Evolutionary conservation across 2,113 vertebrate genomes (phyloP), one percentile per base, ranked within the genome.

Genomic region (Dolichallabes microphthalmus): DNA sequence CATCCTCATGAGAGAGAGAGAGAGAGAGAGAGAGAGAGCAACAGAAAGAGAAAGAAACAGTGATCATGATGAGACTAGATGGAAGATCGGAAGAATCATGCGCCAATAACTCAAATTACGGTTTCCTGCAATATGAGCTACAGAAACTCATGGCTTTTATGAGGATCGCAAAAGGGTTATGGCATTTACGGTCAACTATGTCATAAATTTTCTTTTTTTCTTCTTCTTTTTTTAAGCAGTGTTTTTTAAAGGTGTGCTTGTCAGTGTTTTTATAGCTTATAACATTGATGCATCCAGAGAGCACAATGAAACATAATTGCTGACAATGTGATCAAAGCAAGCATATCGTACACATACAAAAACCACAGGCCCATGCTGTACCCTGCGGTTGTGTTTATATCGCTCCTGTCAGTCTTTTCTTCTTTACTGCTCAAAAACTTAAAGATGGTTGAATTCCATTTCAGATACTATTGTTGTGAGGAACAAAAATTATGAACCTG

Each of bases 81-180:
- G 50, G 57, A 53, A 74, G 84, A 86, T 80, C 8, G 57, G 55
- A 86, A 53, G 85, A 71, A 35, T 74, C 79, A 45, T 30, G 27
- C 17, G 66, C 76, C 82, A 84, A 68, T 63, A 81, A 63, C 85
- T 86, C 78, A 25, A 64, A 75, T 86, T 86, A 86, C 85, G 22
- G 39, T 74, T 45, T 39, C 68, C 69, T 71, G 80, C 58, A 63
- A 73, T 61, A 11, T 35, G 68, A 82, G 45, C 66, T 80, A 30
- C 20, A 25, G 74, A 82, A 66, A 2, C 53, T 14, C 17, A 52
- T 32, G 32, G 22, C 66, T 39, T 58, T 82, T 39, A 71, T n/a
- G 2, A 76, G 35, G 35, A 58, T 19, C 63, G 66, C 14, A 25
- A 60, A 73, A 27, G 27, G 4, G n/a, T 11, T 30, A 4, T 12